These are phyloP conservation scores for Drymonia ruficornis DNA, from an alignment of 2,888 invertebrate species.

Conservation along the genomic window DNA sequence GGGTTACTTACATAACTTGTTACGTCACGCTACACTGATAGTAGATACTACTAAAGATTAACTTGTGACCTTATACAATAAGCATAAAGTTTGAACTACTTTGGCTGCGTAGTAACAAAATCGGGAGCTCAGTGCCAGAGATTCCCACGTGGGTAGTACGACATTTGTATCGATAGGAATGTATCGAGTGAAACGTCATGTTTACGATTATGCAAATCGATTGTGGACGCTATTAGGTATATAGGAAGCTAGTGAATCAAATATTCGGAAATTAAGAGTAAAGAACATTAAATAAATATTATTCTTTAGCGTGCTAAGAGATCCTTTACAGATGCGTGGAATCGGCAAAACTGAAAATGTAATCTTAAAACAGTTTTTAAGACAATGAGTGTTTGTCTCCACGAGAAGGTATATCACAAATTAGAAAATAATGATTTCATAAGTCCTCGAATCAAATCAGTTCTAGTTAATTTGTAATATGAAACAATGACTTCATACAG, in stretches of 20 bases:
- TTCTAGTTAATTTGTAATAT: neutral
- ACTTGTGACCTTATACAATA: constrained; percentile 10
- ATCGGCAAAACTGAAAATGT: no score
- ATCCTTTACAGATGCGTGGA: no score
- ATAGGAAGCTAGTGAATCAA: neutral
- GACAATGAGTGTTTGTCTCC: no score
- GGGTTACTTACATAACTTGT: constrained; percentile 26
- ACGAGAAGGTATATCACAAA: no score
- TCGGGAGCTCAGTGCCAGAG: constrained; percentile 30
- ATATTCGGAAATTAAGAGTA: no score
- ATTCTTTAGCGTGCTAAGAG: no score
- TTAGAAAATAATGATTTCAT: constrained; percentile 1
- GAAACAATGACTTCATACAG: neutral
- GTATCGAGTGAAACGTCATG: constrained; percentile 10
- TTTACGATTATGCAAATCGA: constrained; percentile 27
- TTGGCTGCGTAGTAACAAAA: constrained; percentile 16
- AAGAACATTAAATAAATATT: no score
- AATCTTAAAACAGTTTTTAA: no score
- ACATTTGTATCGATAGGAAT: constrained; percentile 8
- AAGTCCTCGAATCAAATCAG: neutral
- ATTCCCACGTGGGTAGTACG: constrained; percentile 26
- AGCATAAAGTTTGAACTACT: constrained; percentile 10
- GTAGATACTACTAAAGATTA: constrained; percentile 10
- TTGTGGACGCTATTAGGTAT: neutral
- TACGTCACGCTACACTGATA: constrained; percentile 33